phyloP scores from a whole-genome alignment of 1,140 invertebrate genomes.

The Acyrthosiphon pisum region DNA sequence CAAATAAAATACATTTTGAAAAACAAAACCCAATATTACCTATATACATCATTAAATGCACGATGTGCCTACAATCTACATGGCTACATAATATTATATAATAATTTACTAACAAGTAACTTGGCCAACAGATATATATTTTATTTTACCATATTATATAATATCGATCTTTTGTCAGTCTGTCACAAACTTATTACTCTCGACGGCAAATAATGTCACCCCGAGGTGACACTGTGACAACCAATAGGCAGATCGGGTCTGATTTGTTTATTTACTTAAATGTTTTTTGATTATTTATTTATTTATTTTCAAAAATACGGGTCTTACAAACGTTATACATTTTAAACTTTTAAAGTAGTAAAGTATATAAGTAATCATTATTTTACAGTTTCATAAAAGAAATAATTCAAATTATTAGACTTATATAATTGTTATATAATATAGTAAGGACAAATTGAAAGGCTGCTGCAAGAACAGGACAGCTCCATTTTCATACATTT shows the following conservation, averaged over 20 bases:
- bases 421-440: no score
- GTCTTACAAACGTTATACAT: background rate
- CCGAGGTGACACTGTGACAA: background rate
- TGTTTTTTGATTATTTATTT: background rate
- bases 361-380: background rate
- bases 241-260: background rate
- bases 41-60: background rate
- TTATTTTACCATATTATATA: background rate
- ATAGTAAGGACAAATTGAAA: background rate
- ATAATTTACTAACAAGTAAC: background rate
- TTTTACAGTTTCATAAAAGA: background rate
- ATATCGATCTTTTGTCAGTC: background rate
- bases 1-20: background rate
- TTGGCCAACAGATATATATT: background rate
- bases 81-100: no score
- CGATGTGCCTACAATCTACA: background rate
- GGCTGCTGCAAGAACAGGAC: background rate
- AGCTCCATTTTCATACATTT: background rate
- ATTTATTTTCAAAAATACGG: background rate
- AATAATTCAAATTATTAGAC: no score
- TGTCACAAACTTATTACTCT: background rate
- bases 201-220: background rate
- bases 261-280: background rate
- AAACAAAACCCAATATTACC: background rate
- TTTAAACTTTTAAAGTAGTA: no score